A percentile compares a stretch with the other conserved stretches of the same genome.
These are phyloP conservation scores for Megalonaias nervosa DNA, from an alignment of 1,140 invertebrate species.

Conservation along the genomic window DNA sequence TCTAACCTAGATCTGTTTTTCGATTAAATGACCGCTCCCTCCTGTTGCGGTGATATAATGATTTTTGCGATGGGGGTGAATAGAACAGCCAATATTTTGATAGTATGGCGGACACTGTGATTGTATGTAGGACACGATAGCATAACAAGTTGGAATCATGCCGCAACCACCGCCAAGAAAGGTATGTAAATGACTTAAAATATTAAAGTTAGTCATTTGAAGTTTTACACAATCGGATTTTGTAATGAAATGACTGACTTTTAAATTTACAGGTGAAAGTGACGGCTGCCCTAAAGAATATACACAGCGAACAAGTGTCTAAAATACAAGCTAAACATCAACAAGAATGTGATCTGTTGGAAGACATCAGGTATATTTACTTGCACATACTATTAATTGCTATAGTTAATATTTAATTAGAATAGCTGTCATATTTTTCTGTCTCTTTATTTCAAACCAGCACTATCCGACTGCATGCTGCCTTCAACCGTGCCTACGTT, in stretches of 20 bases:
- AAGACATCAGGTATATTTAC: constrained; percentile 84
- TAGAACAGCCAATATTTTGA: constrained; percentile 38
- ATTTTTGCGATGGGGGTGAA: constrained; percentile 29
- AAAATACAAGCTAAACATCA: constrained; percentile 95
- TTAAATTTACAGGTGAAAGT: constrained; percentile 79
- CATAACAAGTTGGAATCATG: constrained; percentile 23
- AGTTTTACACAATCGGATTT: constrained; percentile 3
- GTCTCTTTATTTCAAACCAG: too few relatives aligned
- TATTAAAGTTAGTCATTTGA: constrained; percentile 6
- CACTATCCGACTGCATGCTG: too few relatives aligned
- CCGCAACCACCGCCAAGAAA: constrained; percentile 63
- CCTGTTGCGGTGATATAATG: background rate
- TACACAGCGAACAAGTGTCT: constrained; percentile 92
- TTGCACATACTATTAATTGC: too few relatives aligned
- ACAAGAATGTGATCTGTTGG: constrained; percentile 94
- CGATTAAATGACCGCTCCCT: too few relatives aligned
- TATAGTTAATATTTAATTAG: too few relatives aligned
- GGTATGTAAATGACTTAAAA: constrained; percentile 39
- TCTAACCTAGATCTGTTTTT: too few relatives aligned
- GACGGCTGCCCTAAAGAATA: constrained; percentile 87
- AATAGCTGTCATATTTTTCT: too few relatives aligned
- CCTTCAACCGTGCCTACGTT: too few relatives aligned
- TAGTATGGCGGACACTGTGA: constrained; percentile 37
- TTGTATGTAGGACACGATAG: constrained; percentile 9
- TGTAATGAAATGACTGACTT: constrained; percentile 7